Base-by-base conservation (phyloP, 2,797 vertebrate genomes). In the Petrocephalus schoutedeni region DNA sequence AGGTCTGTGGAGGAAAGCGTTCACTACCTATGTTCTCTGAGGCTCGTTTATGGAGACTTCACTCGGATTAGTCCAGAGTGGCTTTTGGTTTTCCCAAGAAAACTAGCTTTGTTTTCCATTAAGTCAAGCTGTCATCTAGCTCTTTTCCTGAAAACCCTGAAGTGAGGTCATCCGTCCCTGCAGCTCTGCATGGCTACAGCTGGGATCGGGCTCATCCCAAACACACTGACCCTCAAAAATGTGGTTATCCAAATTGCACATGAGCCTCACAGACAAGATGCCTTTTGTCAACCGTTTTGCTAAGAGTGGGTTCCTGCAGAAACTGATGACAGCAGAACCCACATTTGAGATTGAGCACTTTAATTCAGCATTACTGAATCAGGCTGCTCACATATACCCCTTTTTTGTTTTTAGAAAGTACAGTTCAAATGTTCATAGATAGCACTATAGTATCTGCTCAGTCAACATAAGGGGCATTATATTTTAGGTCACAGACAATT, bases 51-150 rank as follows among this genome's bases (percentile, higher is more conserved):
- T 7, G 36, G 41, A 41, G 41, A 77, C 36, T 77, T 49, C 14
- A 49, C 36, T 77, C n/a, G 16, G 2, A n/a, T 49, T 49, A 45
- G 74, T n/a, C 28, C 36, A n/a, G 16, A 41, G 19, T 77, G 41
- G 36, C 2, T 41, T 56, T 77, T 8, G 71, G 71, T n/a, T 77
- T 77, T 77, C 16, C 71, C 36, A 49, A 77, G 41, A 19, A 77
- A 49, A 49, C 74, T n/a, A 77, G 74, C 74, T 77, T 77, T 77
- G 74, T 77, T 77, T 77, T 49, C 36, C 74, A 77, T 77, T 49
- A 77, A 77, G 74, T 21, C 41, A 49, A 45, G 41, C 19, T 49
- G 36, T 77, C 74, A 77, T 77, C 7, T 49, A 77, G 36, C 41
- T 12, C 74, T 36, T 77, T 49, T 49, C 12, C 36, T 49, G 45